Percentiles rank a stretch among this genome's conserved stretches.
Conservation (phyloP, 2,888 invertebrate species). For the Noctua pronuba region DNA sequence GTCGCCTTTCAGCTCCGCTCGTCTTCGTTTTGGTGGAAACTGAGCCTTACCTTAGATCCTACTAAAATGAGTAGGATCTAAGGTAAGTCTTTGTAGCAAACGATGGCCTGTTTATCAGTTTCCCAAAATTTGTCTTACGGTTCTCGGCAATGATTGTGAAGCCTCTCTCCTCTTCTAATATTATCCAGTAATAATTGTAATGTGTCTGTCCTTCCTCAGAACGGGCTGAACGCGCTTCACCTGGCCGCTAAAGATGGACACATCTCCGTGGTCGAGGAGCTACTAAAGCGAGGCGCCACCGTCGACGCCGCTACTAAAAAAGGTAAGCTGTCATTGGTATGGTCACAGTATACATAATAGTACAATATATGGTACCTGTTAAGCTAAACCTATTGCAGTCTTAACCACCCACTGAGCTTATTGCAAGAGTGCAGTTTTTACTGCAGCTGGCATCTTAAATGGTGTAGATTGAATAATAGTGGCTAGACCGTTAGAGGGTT, state of each 20-base stretch:
- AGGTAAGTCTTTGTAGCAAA: background rate
- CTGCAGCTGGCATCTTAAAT: background rate
- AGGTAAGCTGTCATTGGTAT: constrained; percentile 88
- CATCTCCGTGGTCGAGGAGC: constrained; percentile 97
- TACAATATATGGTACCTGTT: background rate
- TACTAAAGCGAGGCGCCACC: constrained; percentile 96
- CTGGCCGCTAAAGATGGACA: constrained; percentile 99
- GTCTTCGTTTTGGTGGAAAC: background rate
- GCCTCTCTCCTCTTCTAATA: too few relatives aligned
- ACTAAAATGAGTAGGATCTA: too few relatives aligned
- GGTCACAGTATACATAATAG: background rate
- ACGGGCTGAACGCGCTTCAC: constrained; percentile 99
- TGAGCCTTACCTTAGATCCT: background rate
- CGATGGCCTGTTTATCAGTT: background rate
- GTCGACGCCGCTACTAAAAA: constrained; percentile 99
- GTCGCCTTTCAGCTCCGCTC: background rate
- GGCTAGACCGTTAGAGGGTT: too few relatives aligned
- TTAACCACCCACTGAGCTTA: constrained; percentile 9
- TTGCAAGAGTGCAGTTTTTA: background rate
- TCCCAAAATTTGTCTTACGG: background rate
- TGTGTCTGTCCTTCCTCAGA: constrained; percentile 89
- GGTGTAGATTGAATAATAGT: background rate
- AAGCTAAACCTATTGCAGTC: background rate
- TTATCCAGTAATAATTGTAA: background rate
- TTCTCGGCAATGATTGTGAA: background rate